Evolutionary conservation across 2,113 vertebrate genomes (phyloP), one percentile per base, ranked within the genome.

Genomic region (Heterotis niloticus): DNA sequence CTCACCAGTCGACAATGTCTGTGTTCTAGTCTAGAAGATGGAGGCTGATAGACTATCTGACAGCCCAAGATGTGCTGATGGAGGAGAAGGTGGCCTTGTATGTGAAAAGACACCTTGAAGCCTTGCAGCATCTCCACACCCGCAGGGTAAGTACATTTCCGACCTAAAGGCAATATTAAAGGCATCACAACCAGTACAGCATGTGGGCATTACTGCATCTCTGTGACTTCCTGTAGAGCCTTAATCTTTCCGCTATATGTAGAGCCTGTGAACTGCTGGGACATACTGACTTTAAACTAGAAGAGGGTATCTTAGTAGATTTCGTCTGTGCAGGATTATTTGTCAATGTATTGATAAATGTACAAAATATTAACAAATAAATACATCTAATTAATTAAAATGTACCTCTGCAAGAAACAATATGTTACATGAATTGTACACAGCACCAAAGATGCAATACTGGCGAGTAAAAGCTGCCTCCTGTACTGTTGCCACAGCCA

Each of bases 81-180:
- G 98, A 99, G 85, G 98, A 98, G 78, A 98, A 96, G 83, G 96
- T 99, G 3, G 95, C 96, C 0, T 98, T 96, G 86, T 99, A 98
- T 13, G 93, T 99, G 54, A 92, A 93, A 93, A 80, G 96, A 98
- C 79, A 97, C 94, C 0, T 91, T 96, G 85, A 98, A 85, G 98
- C 97, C 0, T 85, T 99, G 79, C 96, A 98, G 85, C 96, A 99
- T 80, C 94, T 99, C 76, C 98, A 99, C 83, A 98, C 95, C 83
- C 99, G 97, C 87, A 90, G 94, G 80, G 96, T 99, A n/a, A 5
- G 96, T 94, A 18, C 97, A 99, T 79, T 85, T 98, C n/a, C 83
- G 98, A 99, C 81, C 92, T 99, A 77, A 99, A 99, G 96, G 98
- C 98, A 75, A 77, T 23, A 57, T 64, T 44, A 23, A 65, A 67